Evolutionary conservation across 2,113 vertebrate genomes (phyloP).

Genomic region (Podiceps cristatus): DNA sequence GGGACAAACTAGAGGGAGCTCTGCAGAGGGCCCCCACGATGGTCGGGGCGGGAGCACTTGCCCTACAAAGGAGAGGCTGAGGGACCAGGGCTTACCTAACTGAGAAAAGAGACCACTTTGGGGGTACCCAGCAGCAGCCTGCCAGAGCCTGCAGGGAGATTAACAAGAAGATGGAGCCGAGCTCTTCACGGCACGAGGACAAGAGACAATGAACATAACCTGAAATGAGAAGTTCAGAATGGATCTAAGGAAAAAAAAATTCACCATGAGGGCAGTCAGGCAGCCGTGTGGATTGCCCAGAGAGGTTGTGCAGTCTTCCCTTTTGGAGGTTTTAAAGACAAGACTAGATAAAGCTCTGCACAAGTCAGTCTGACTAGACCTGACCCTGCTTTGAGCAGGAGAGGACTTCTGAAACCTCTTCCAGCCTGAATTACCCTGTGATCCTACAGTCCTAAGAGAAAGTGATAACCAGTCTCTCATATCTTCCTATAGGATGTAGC

Average conservation of each 20-base stretch:
- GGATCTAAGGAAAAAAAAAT: not conserved
- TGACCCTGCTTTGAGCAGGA: not conserved
- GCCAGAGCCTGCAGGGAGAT: not conserved
- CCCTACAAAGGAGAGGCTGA: not conserved
- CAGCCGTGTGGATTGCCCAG: not conserved
- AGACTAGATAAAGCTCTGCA: not conserved
- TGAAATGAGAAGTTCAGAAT: not conserved
- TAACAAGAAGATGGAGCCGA: not conserved
- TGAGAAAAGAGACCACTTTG: not conserved
- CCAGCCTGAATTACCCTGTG: not conserved
- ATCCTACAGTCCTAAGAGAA: not conserved
- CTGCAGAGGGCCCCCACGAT: fast-evolving
- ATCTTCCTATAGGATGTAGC: not conserved
- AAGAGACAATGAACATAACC: not conserved
- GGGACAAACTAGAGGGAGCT: not conserved
- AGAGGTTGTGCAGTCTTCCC: not conserved
- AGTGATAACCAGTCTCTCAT: not conserved
- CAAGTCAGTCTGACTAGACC: not conserved
- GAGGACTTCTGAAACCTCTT: not conserved
- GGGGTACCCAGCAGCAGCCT: not conserved
- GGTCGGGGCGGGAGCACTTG: not conserved
- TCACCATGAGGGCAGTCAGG: not conserved
- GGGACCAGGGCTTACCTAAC: not conserved
- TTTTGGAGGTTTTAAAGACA: not conserved
- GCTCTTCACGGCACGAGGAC: not conserved